Evolutionary conservation across 1,140 invertebrate species (phyloP), one percentile per base, ranked within the genome.

Genomic region (Achroia grisella): DNA sequence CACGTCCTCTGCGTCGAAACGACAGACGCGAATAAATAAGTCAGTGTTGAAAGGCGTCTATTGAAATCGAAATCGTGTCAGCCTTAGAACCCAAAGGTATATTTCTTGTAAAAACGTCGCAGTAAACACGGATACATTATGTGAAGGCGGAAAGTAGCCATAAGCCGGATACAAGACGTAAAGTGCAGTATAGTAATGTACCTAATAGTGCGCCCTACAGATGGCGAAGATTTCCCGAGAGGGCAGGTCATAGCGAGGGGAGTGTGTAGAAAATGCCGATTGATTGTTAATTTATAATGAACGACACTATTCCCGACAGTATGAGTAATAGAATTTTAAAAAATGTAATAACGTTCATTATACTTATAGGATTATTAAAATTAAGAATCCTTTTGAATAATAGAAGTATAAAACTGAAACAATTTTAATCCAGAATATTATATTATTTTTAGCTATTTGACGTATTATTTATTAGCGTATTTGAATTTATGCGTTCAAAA

Each of bases 231-330:
- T 76, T 76, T 76, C 72, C 75, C 75, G 40, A 27, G 68, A 60
- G 71, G 43, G 4, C n/a, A 30, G 13, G 52, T 47, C 52, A 49
- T 48, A 55, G 59, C 51, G 49, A 29, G 40, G 42, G 40, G 54
- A 36, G 46, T 15, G 39, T 44, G 47, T 55, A 54, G 59, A 70
- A 66, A 64, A 71, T 53, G 54, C 58, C 71, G 56, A 73, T 73
- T 71, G 64, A 64, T 69, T 66, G 62, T 77, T 75, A 77, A 80
- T 77, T 64, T 65, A 57, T 75, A 77, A 80, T 73, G 68, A 70
- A 55, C 48, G 51, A 56, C 45, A 53, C 62, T 62, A 23, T 47
- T 39, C 40, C 28, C 29, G 14, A 12, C 8, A 32, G 11, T 28
- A 42, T 17, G 32, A 42, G 37, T 44, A 36, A 45, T 39, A 33